Base-by-base conservation (phyloP, 2,113 vertebrate species). In the Clinocottus analis region DNA sequence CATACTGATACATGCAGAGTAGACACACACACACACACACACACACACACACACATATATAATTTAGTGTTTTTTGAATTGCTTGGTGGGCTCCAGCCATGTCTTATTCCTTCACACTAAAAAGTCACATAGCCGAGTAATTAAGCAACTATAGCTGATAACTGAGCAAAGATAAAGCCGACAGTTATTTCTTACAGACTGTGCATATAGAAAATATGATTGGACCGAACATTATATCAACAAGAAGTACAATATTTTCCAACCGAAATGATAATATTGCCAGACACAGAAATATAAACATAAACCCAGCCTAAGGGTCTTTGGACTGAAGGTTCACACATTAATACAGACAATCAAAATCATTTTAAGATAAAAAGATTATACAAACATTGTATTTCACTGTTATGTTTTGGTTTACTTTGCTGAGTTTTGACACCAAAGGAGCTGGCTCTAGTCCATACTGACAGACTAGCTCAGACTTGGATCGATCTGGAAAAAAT, bases 121-220 rank as follows among this genome's bases (percentile, higher is more conserved):
- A 59, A 68, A 77, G 27, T 62, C 37, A 49, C 25, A 62, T 29
- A 31, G 7, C 45, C 12, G 43, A 69, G 43, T 58, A 76, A 72
- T 78, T 68, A 84, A n/a, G 53, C 31, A 64, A n/a, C n/a, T n/a
- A n/a, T n/a, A n/a, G n/a, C n/a, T n/a, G n/a, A n/a, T n/a, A n/a
- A n/a, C 25, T 23, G 25, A 61, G 33, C 58, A 79, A 63, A 56
- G 25, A 68, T 35, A 62, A 74, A 19, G 23, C 10, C 51, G 31
- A 39, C n/a, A 60, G 33, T 55, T n/a, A n/a, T n/a, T n/a, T n/a
- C n/a, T 19, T n/a, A 35, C 29, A 65, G 2, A 25, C 31, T 33
- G 31, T 51, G 51, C 12, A 17, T 51, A 5, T 58, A 37, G 21
- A 45, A n/a, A n/a, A 74, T 65, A 25, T 10, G 53, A 75, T 43